A percentile compares a stretch with the other conserved stretches of the same genome.
These are phyloP conservation scores for Scaptomyza parva DNA, from an alignment of 2,888 invertebrate species.

Conservation along the genomic window DNA sequence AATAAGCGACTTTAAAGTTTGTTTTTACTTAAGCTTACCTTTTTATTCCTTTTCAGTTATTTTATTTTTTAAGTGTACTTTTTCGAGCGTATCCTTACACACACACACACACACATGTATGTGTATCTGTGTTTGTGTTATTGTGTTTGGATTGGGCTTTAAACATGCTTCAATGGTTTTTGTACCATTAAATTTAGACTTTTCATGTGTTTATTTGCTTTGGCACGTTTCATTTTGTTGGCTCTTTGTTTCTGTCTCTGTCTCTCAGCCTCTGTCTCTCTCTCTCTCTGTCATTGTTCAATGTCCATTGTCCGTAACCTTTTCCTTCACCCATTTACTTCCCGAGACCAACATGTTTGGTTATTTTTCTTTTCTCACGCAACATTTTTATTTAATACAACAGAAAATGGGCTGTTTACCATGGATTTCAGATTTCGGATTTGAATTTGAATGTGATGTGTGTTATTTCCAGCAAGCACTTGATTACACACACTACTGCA, in stretches of 20 bases:
- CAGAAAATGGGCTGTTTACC: slow-evolving; percentile 74
- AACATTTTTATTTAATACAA: slow-evolving; percentile 78
- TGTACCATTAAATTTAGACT: slow-evolving; percentile 76
- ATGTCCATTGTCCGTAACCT: slow-evolving; percentile 15
- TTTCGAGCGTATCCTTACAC: slow-evolving; percentile 3
- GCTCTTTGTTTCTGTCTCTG: slow-evolving; percentile 54
- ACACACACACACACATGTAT: neutral
- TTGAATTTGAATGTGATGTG: slow-evolving; percentile 52
- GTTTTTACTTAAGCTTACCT: neutral
- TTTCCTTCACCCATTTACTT: neutral
- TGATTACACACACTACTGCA: slow-evolving; percentile 37
- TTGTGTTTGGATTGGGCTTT: slow-evolving; percentile 40
- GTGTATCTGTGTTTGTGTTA: slow-evolving; percentile 1
- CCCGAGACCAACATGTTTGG: neutral
- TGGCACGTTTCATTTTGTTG: slow-evolving; percentile 67
- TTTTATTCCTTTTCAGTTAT: neutral
- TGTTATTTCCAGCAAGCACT: slow-evolving; percentile 47
- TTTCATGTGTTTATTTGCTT: slow-evolving; percentile 77
- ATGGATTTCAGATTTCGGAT: too few species aligned
- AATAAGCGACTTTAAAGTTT: too few species aligned
- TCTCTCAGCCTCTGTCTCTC: neutral
- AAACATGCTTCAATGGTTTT: slow-evolving; percentile 73
- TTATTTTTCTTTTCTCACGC: slow-evolving; percentile 8
- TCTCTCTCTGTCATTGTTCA: slow-evolving; percentile 36
- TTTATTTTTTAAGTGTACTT: neutral